phyloP scores from a whole-genome alignment of 2,888 invertebrate species.

The Enchytraeus crypticus region DNA sequence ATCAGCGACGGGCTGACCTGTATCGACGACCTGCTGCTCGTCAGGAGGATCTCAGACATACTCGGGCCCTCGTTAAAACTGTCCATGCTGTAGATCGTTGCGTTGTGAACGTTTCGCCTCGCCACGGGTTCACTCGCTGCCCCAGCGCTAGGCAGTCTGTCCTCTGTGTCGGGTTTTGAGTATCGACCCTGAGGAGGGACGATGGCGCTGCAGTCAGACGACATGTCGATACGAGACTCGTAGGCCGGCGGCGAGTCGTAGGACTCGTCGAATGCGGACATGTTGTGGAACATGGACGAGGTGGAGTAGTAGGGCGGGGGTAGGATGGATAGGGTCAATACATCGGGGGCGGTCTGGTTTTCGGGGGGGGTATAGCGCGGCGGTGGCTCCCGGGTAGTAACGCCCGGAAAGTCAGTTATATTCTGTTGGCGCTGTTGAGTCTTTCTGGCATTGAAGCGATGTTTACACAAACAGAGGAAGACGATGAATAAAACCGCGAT shows the following conservation, averaged over 20 bases:
- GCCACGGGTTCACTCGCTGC: neutral
- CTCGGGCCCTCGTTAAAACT: conserved; percentile 2
- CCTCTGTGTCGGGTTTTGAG: neutral
- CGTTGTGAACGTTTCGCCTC: neutral
- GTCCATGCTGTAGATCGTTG: conserved; percentile 7
- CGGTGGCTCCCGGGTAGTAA: conserved; percentile 4
- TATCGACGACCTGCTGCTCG: conserved; percentile 1
- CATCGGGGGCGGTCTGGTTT: neutral
- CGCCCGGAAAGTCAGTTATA: too few relatives aligned
- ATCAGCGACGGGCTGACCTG: neutral
- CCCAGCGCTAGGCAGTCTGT: too few relatives aligned
- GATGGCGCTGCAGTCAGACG: neutral
- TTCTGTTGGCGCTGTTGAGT: too few relatives aligned
- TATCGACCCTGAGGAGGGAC: neutral
- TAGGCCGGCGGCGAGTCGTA: conserved; percentile 1
- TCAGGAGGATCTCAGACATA: conserved; percentile 6
- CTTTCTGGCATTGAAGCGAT: too few relatives aligned
- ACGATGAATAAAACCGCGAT: too few relatives aligned
- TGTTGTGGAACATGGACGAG: neutral
- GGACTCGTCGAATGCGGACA: neutral
- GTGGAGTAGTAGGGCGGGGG: conserved; percentile 4
- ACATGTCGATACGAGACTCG: neutral
- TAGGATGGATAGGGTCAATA: neutral
- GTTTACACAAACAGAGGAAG: too few relatives aligned
- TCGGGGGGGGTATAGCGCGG: conserved; percentile 4